phyloP scores from a whole-genome alignment of 2,797 vertebrate species.

The Pseudochirops corinnae region DNA sequence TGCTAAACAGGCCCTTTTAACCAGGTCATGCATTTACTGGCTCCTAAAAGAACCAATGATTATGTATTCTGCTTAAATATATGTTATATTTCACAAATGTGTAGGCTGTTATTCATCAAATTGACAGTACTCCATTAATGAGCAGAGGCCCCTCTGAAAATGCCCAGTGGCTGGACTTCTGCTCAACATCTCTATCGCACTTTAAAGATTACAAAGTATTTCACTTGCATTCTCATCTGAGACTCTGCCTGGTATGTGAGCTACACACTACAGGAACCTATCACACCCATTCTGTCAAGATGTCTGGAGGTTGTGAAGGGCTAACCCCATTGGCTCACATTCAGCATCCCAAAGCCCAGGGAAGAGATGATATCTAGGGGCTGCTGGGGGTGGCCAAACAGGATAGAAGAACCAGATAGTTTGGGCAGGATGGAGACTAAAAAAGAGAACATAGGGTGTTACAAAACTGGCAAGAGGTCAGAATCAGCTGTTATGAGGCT shows the following conservation, averaged over 20 bases:
- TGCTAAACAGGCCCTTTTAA: neutral
- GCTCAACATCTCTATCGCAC: neutral
- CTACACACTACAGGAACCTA: neutral
- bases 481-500: neutral
- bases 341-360: neutral
- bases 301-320: neutral
- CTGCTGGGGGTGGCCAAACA: rapidly evolving
- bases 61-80: neutral
- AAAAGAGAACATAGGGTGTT: neutral
- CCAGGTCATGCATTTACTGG: neutral
- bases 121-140: neutral
- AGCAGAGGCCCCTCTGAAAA: neutral
- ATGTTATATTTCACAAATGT: neutral
- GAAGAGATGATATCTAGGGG: neutral
- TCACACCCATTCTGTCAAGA: neutral
- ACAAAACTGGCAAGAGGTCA: neutral
- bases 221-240: neutral
- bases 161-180: neutral
- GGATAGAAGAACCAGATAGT: neutral
- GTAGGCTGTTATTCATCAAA: neutral
- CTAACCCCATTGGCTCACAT: neutral
- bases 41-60: neutral
- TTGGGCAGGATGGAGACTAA: neutral
- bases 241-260: neutral
- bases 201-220: neutral